phyloP scores from a whole-genome alignment of 1,140 invertebrate species.

The Cherax quadricarinatus region DNA sequence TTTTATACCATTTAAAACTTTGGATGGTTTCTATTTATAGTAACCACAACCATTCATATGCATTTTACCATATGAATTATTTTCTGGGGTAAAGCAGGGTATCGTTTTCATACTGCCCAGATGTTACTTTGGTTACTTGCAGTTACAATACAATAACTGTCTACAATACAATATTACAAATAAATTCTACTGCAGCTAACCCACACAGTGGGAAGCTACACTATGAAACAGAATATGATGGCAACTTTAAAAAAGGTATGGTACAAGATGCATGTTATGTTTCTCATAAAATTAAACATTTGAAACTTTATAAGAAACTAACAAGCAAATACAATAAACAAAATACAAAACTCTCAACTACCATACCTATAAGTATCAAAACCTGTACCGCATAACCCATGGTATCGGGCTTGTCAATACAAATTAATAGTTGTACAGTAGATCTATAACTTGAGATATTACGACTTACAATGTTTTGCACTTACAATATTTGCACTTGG shows the following conservation, averaged over 20 bases:
- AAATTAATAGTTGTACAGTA: too few species aligned
- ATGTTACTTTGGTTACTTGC: neutral
- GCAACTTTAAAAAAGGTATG: neutral
- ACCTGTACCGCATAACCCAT: too few species aligned
- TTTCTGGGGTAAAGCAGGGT: neutral
- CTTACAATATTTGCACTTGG: too few species aligned
- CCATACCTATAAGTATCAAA: too few species aligned
- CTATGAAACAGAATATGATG: neutral
- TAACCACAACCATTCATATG: neutral
- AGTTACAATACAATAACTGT: neutral
- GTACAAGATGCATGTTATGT: neutral
- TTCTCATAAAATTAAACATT: too few species aligned
- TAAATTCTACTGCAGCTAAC: neutral
- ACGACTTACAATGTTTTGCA: too few species aligned
- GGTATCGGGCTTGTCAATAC: too few species aligned
- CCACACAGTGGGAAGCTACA: slow-evolving; percentile 3
- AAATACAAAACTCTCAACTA: neutral
- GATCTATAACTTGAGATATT: too few species aligned
- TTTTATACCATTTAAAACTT: neutral
- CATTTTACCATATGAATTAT: neutral
- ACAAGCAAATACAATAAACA: neutral
- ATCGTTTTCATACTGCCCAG: neutral
- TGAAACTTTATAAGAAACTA: too few species aligned
- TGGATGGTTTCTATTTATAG: neutral
- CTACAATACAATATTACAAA: neutral